phyloP scores from a whole-genome alignment of 2,113 vertebrate species.

The Larimichthys crocea region DNA sequence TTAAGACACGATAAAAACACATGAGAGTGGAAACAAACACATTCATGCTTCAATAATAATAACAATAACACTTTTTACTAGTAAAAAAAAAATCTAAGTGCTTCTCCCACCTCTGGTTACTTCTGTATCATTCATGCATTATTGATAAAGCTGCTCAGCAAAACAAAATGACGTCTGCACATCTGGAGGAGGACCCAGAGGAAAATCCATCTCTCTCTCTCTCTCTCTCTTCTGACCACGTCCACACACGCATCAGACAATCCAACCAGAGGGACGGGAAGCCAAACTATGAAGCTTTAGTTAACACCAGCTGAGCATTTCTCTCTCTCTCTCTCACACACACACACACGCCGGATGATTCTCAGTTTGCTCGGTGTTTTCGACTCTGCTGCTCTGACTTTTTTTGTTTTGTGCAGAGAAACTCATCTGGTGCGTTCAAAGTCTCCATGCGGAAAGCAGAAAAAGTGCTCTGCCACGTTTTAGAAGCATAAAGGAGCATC shows the following conservation, averaged over 20 bases:
- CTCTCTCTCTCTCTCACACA: background rate
- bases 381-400: background rate
- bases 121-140: no score
- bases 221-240: constrained; percentile 55
- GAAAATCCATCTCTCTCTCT: constrained; percentile 47
- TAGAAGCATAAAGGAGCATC: constrained; percentile 18
- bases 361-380: background rate
- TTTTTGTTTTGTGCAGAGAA: constrained; percentile 21
- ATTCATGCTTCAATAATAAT: background rate
- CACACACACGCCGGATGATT: constrained; percentile 10
- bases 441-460: constrained; percentile 38
- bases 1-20: background rate
- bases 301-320: constrained; percentile 31
- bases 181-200: constrained; percentile 76
- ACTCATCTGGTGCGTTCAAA: background rate
- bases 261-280: constrained; percentile 5
- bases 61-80: no score
- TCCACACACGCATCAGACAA: constrained; percentile 65
- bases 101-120: no score
- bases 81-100: no score
- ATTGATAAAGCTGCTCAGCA: background rate
- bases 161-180: constrained; percentile 53
- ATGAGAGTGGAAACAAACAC: background rate
- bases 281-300: constrained; percentile 47
- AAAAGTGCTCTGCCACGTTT: constrained; percentile 37